Evolutionary conservation across 2,888 invertebrate genomes (phyloP).

Genomic region (Eupithecia tripunctaria): DNA sequence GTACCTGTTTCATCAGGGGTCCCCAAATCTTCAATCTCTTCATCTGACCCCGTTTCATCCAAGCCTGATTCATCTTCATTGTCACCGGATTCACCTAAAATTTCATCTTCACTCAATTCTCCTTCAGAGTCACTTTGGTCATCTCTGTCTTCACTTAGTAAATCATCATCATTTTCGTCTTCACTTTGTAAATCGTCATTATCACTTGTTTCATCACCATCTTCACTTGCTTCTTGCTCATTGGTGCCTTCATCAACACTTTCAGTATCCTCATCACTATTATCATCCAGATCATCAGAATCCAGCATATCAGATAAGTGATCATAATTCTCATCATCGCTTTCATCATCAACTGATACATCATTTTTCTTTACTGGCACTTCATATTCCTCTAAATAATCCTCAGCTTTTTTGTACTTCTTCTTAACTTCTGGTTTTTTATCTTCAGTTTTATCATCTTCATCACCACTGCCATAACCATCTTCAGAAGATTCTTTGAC

Average conservation of each 20-base stretch:
- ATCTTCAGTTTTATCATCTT: constrained; percentile 38
- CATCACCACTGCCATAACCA: constrained; percentile 70
- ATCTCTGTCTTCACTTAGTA: background rate
- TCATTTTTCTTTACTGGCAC: constrained; percentile 67
- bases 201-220: constrained; percentile 44
- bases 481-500: constrained; percentile 72
- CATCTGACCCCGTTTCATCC: constrained; percentile 33
- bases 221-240: constrained; percentile 28
- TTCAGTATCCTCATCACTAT: constrained; percentile 50
- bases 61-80: constrained; percentile 8
- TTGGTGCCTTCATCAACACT: constrained; percentile 42
- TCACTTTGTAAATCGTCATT: constrained; percentile 47
- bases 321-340: constrained; percentile 71
- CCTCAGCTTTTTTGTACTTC: constrained; percentile 50
- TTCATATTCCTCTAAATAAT: constrained; percentile 70
- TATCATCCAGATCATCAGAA: constrained; percentile 67
- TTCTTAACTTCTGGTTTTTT: constrained; percentile 20
- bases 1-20: constrained; percentile 55
- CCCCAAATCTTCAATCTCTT: constrained; percentile 52
- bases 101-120: background rate
- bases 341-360: constrained; percentile 64
- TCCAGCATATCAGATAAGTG: constrained; percentile 74
- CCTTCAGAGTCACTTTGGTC: background rate
- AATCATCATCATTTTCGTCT: constrained; percentile 37
- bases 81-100: background rate